Percentiles rank a stretch among this genome's conserved stretches.
Evolutionary conservation across 2,888 invertebrate genomes (phyloP).

Genomic region (Dynastes tityus): DNA sequence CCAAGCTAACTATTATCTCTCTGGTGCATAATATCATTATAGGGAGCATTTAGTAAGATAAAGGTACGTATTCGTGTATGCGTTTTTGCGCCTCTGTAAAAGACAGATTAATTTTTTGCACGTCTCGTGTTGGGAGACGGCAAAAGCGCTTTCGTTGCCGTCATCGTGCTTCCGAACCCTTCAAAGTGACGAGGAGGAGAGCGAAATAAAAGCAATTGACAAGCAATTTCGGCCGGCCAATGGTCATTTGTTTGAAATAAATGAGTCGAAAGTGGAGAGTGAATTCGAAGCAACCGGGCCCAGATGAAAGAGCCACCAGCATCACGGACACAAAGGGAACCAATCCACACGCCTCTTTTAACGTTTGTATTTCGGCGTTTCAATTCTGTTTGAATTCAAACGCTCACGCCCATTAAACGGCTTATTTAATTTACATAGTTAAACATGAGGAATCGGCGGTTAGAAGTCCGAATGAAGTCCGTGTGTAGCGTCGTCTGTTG

Average conservation of each 20-base stretch:
- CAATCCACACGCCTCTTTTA: conserved; percentile 53
- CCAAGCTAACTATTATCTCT: too few relatives aligned
- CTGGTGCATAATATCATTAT: too few relatives aligned
- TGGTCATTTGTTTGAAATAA: conserved; percentile 61
- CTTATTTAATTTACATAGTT: conserved; percentile 52
- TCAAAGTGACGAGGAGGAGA: conserved; percentile 42
- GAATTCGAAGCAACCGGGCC: conserved; percentile 57
- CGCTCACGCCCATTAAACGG: conserved; percentile 50
- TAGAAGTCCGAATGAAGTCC: conserved; percentile 24
- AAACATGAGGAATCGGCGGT: conserved; percentile 46
- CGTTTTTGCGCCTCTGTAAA: neutral
- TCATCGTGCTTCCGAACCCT: conserved; percentile 17
- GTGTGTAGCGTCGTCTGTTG: conserved; percentile 4
- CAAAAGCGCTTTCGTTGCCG: conserved; percentile 22
- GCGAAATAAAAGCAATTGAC: conserved; percentile 61
- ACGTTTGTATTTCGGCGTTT: conserved; percentile 52
- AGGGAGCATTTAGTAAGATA: too few relatives aligned
- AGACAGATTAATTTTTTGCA: conserved; percentile 36
- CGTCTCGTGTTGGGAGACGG: conserved; percentile 11
- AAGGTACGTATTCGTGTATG: neutral
- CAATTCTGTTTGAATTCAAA: conserved; percentile 49
- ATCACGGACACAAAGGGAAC: conserved; percentile 46
- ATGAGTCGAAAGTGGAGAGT: conserved; percentile 58
- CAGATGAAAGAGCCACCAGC: conserved; percentile 51
- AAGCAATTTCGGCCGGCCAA: conserved; percentile 62